phyloP scores from a whole-genome alignment of 2,888 invertebrate species.

The Cantharis nigra region DNA sequence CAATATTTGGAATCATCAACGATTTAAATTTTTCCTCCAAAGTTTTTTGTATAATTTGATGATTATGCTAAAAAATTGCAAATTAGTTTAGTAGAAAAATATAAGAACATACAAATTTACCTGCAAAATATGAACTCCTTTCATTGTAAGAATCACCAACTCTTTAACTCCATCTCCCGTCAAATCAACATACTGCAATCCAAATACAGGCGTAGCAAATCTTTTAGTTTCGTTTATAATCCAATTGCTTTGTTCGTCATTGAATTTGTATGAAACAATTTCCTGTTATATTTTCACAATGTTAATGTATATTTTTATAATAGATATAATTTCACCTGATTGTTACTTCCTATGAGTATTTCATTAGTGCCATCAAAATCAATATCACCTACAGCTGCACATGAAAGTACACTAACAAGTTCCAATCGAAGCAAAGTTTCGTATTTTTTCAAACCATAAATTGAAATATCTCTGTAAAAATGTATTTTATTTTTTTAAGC shows the following conservation, averaged over 20 bases:
- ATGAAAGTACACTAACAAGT: slow-evolving; percentile 63
- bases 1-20: slow-evolving; percentile 25
- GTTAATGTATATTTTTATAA: too few relatives aligned
- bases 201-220: slow-evolving; percentile 66
- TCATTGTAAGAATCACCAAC: slow-evolving; percentile 66
- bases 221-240: slow-evolving; percentile 58
- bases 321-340: slow-evolving; percentile 57
- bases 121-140: slow-evolving; percentile 70
- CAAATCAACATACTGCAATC: slow-evolving; percentile 65
- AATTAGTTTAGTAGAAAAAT: neutral
- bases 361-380: slow-evolving; percentile 73
- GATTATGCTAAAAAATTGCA: slow-evolving; percentile 42
- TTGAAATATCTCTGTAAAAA: slow-evolving; percentile 57
- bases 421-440: slow-evolving; percentile 58
- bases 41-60: slow-evolving; percentile 39
- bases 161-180: slow-evolving; percentile 70
- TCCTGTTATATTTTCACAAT: slow-evolving; percentile 49
- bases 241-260: slow-evolving; percentile 52
- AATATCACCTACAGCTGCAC: slow-evolving; percentile 67
- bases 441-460: slow-evolving; percentile 56
- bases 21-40: slow-evolving; percentile 41
- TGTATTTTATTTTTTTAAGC: neutral
- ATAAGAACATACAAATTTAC: slow-evolving; percentile 45
- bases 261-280: slow-evolving; percentile 59
- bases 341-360: slow-evolving; percentile 71